Evolutionary conservation across 1,140 invertebrate species (phyloP).

Genomic region (Anastrepha ludens): DNA sequence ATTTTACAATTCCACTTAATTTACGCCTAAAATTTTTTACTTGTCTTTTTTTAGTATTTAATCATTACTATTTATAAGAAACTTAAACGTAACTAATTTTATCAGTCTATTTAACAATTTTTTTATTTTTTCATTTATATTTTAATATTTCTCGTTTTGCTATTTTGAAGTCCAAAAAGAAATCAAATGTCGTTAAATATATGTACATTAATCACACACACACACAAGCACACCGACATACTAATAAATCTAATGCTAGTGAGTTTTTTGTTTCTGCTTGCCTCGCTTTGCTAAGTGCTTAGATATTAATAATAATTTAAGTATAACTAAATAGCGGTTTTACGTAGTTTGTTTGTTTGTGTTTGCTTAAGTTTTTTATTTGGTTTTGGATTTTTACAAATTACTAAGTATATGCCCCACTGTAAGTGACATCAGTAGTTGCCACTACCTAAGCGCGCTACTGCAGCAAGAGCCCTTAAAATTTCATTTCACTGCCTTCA

Average conservation of each 20-base stretch:
- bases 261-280: conserved; percentile 59
- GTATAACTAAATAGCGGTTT: conserved; percentile 19
- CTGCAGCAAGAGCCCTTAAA: conserved; percentile 10
- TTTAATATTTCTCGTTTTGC: conserved; percentile 4
- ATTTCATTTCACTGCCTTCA: not conserved
- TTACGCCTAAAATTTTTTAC: conserved; percentile 9
- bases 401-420: not conserved
- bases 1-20: conserved; percentile 38
- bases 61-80: conserved; percentile 48
- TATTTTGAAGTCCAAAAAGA: conserved; percentile 50
- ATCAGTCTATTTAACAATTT: conserved; percentile 57
- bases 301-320: conserved; percentile 65
- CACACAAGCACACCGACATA: not conserved
- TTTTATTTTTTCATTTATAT: conserved; percentile 42
- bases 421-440: not conserved
- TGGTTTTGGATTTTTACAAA: conserved; percentile 22
- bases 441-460: conserved; percentile 27
- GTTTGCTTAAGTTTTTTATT: not conserved
- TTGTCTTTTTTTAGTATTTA: conserved; percentile 31
- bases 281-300: conserved; percentile 71
- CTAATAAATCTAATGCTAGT: conserved; percentile 10
- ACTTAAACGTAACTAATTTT: conserved; percentile 57
- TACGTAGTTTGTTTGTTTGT: conserved; percentile 34
- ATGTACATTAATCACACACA: not conserved
- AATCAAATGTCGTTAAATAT: conserved; percentile 17